Evolutionary conservation across 2,888 invertebrate species (phyloP).

Genomic region (Thecophora atra): DNA sequence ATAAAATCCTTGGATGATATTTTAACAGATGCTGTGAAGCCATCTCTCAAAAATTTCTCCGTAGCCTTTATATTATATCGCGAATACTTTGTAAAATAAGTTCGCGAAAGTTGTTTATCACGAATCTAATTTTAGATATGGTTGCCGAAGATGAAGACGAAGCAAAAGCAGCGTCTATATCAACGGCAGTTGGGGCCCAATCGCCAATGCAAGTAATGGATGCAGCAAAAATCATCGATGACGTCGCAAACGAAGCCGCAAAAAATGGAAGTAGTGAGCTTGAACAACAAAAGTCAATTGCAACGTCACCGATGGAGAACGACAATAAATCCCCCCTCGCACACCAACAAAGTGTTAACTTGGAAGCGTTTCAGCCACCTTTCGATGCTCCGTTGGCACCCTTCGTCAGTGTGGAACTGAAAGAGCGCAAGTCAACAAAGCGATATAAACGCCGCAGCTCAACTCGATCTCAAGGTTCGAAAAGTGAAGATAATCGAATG

Average conservation of each 20-base stretch:
- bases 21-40: neutral
- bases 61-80: constrained; percentile 9
- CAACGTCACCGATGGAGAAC: constrained; percentile 1
- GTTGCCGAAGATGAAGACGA: constrained; percentile 30
- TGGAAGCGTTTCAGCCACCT: constrained; percentile 45
- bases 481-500: constrained; percentile 31
- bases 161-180: neutral
- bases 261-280: constrained; percentile 6
- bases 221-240: constrained; percentile 25
- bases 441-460: constrained; percentile 37
- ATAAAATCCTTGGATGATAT: no score
- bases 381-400: constrained; percentile 56
- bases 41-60: constrained; percentile 26
- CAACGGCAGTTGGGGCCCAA: constrained; percentile 24
- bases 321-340: constrained; percentile 14
- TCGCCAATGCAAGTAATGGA: constrained; percentile 28
- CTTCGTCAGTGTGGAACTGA: constrained; percentile 46
- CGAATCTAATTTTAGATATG: constrained; percentile 38
- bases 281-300: neutral
- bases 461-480: neutral
- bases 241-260: constrained; percentile 20
- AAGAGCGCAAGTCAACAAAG: constrained; percentile 36
- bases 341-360: constrained; percentile 19
- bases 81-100: neutral
- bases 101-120: neutral